These are phyloP conservation scores for Silvanus unidentatus DNA, from an alignment of 2,888 invertebrate genomes.

Conservation along the genomic window DNA sequence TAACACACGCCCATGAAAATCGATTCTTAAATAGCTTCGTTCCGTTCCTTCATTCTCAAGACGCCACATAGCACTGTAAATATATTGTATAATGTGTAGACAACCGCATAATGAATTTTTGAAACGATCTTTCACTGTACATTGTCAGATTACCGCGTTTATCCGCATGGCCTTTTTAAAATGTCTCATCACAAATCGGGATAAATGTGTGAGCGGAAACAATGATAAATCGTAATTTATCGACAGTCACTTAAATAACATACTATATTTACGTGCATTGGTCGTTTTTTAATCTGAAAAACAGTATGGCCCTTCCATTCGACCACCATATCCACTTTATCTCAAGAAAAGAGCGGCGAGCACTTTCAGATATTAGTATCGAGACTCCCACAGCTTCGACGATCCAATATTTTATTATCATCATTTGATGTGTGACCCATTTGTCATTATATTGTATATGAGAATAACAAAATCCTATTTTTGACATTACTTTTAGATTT, in stretches of 20 bases:
- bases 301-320: conserved; percentile 3
- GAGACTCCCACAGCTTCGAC: conserved; percentile 1
- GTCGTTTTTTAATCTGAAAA: conserved; percentile 10
- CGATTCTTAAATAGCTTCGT: no score
- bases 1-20: no score
- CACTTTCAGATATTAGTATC: conserved; percentile 11
- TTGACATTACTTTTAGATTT: conserved; percentile 9
- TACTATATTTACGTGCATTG: conserved; percentile 10
- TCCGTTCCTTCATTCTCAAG: no score
- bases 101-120: no score
- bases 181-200: no score
- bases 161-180: no score
- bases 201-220: no score
- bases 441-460: conserved; percentile 9
- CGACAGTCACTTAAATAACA: conserved; percentile 6
- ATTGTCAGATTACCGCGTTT: no score
- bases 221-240: conserved; percentile 9
- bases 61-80: no score
- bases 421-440: conserved; percentile 10
- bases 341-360: conserved; percentile 2
- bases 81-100: no score
- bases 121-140: no score
- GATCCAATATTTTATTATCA: conserved; percentile 13
- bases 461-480: conserved; percentile 5
- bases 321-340: conserved; percentile 4